Conservation (phyloP, 2,797 vertebrate genomes). For the Chrosomus eos region DNA sequence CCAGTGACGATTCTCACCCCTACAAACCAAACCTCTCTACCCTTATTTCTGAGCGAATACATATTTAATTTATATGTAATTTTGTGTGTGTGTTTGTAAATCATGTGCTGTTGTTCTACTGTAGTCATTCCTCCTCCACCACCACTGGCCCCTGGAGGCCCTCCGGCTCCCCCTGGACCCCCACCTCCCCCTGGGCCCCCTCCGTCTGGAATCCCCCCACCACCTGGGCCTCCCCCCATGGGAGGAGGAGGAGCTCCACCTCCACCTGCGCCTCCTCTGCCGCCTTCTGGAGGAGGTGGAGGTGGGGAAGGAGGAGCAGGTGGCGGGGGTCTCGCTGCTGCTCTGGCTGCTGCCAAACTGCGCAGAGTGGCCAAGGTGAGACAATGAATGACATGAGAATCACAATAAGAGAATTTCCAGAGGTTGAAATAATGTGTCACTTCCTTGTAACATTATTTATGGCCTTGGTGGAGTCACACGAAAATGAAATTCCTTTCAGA, state of each 20-base stretch:
- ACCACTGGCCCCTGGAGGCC: constrained; percentile 67
- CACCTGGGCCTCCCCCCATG: constrained; percentile 65
- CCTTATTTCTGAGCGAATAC: background rate
- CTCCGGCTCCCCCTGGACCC: constrained; percentile 60
- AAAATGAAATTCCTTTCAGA: background rate
- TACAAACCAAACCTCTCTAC: background rate
- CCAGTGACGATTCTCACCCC: no score
- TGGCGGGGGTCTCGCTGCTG: constrained; percentile 81
- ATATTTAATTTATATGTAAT: background rate
- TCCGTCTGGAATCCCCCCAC: constrained; percentile 69
- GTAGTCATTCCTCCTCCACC: constrained; percentile 70
- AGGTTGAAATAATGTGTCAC: background rate
- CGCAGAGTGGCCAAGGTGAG: constrained; percentile 87
- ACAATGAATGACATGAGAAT: background rate
- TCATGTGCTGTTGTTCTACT: background rate
- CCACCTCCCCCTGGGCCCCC: constrained; percentile 62
- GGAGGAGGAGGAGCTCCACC: constrained; percentile 58
- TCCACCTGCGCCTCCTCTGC: constrained; percentile 81
- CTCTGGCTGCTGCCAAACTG: constrained; percentile 88
- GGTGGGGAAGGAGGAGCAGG: constrained; percentile 65
- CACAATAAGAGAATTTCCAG: background rate
- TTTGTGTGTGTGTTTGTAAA: background rate
- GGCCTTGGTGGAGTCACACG: background rate
- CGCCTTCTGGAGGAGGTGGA: constrained; percentile 67
- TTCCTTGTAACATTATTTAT: background rate